Conservation (phyloP, 2,797 vertebrate species). For the Arremon aurantiirostris region DNA sequence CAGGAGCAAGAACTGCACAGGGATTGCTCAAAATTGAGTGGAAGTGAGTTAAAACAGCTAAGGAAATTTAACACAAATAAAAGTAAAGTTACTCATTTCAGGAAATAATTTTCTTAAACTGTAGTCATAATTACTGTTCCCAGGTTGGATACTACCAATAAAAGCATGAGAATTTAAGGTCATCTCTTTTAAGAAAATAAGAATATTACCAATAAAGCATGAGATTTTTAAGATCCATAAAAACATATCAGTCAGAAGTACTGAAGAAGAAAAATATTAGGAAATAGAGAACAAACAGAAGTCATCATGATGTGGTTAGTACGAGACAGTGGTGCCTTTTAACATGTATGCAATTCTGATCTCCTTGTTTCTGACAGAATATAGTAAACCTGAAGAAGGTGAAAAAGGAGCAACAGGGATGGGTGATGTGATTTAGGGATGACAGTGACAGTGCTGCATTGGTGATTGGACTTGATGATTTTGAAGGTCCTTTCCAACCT, state of each 20-base stretch:
- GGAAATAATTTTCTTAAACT: neutral
- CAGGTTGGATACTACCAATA: neutral
- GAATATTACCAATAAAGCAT: neutral
- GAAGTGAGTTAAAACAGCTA: neutral
- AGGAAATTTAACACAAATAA: neutral
- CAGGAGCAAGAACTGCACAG: neutral
- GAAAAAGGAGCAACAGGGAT: neutral
- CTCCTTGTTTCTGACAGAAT: neutral
- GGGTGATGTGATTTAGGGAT: neutral
- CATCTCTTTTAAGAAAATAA: neutral
- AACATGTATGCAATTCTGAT: neutral
- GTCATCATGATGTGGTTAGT: neutral
- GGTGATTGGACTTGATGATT: neutral
- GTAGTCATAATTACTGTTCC: neutral
- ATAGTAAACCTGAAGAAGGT: neutral
- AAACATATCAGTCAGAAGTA: neutral
- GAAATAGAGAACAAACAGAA: neutral
- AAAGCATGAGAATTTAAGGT: neutral
- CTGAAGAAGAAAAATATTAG: neutral
- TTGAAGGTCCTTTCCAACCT: neutral
- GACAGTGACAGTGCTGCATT: neutral
- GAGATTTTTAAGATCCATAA: neutral
- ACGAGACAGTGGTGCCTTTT: neutral
- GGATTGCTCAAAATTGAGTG: neutral
- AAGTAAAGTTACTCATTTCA: neutral